Percentiles rank a stretch among this genome's conserved stretches.
phyloP scores from a whole-genome alignment of 2,797 vertebrate species.

The Parauchenoglanis ngamensis region DNA sequence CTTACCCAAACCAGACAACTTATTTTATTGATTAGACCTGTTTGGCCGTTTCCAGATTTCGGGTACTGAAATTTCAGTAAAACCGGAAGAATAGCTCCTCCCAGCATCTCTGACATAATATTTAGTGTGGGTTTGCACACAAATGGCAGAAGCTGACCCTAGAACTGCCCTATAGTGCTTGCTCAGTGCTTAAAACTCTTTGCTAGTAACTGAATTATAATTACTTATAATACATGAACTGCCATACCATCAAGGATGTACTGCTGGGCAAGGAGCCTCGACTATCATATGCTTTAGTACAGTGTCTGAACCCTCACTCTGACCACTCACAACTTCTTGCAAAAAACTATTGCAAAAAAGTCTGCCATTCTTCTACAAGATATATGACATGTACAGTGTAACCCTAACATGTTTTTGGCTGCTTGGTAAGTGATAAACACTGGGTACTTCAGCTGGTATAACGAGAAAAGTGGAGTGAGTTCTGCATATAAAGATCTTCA shows the following conservation, averaged over 20 bases:
- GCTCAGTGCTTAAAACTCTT: background rate
- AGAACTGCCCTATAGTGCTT: background rate
- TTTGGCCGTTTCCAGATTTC: background rate
- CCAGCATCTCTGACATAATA: background rate
- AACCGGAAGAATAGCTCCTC: background rate
- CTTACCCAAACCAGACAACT: background rate
- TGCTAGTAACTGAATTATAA: background rate
- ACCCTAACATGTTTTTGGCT: background rate
- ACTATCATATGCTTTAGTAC: background rate
- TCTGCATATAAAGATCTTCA: conserved; percentile 55
- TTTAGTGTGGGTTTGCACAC: background rate
- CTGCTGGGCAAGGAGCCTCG: background rate
- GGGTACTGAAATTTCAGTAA: background rate
- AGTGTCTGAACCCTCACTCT: background rate
- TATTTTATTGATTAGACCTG: background rate
- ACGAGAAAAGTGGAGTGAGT: conserved; percentile 51
- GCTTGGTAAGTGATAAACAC: conserved; percentile 3
- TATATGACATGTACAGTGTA: background rate
- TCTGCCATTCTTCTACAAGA: background rate
- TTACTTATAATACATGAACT: background rate
- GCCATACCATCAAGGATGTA: background rate
- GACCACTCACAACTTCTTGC: background rate
- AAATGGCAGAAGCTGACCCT: background rate
- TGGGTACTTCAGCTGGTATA: background rate
- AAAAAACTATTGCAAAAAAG: background rate